Conservation (phyloP, 92 coral and sea anemone species). For the Isaurus tuberculatus region DNA sequence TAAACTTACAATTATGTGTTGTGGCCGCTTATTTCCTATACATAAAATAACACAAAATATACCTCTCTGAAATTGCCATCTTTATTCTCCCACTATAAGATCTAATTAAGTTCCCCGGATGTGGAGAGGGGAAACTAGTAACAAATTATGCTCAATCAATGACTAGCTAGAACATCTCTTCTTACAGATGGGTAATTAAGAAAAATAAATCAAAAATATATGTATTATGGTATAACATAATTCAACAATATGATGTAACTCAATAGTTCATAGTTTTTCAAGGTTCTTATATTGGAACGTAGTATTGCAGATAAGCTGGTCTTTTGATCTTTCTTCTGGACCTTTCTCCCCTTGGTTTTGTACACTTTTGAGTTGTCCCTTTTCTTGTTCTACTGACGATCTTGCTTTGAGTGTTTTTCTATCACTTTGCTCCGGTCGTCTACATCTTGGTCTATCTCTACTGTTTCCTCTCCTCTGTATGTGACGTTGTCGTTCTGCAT, state of each 20-base stretch:
- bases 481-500: slow-evolving; percentile 20
- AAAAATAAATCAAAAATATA: slow-evolving; percentile 14
- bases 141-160: no score
- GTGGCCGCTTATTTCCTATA: no score
- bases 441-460: not conserved
- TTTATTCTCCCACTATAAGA: no score
- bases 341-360: slow-evolving; percentile 13
- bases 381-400: not conserved
- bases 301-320: slow-evolving; percentile 30
- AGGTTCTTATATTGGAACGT: slow-evolving; percentile 24
- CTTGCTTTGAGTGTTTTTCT: not conserved
- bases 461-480: not conserved
- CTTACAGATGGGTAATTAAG: slow-evolving; percentile 29
- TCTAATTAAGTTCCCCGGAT: no score
- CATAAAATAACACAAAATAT: no score
- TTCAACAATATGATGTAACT: slow-evolving; percentile 16
- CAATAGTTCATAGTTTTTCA: slow-evolving; percentile 24
- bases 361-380: not conserved
- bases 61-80: no score
- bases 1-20: no score
- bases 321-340: not conserved
- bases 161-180: slow-evolving; percentile 16
- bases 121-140: no score
- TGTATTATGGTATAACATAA: not conserved
- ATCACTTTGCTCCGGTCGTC: not conserved